Evolutionary conservation across 1,140 invertebrate species (phyloP).

Genomic region (Drosophila aff.): DNA sequence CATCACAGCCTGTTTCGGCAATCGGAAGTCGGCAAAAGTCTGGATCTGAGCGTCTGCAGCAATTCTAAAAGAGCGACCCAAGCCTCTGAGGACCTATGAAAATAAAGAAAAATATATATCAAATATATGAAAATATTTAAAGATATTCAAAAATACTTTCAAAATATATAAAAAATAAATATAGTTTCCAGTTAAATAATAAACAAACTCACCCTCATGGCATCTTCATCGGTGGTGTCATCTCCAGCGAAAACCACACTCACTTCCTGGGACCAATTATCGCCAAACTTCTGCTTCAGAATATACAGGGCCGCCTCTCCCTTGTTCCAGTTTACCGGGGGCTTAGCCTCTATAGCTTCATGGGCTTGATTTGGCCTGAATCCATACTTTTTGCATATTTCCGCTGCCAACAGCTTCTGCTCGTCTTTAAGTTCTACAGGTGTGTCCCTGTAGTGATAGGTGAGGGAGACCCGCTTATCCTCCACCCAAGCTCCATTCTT

Average conservation of each 20-base stretch:
- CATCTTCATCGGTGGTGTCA: conserved; percentile 95
- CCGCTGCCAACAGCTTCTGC: conserved; percentile 88
- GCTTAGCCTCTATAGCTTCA: conserved; percentile 94
- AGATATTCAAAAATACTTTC: not conserved
- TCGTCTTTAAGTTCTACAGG: conserved; percentile 88
- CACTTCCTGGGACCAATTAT: conserved; percentile 94
- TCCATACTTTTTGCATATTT: conserved; percentile 90
- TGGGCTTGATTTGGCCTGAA: conserved; percentile 92
- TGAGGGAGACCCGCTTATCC: conserved; percentile 94
- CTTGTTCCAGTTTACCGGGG: conserved; percentile 96
- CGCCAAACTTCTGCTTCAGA: conserved; percentile 93
- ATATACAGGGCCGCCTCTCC: conserved; percentile 95
- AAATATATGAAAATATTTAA: not conserved
- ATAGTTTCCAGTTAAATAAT: not conserved
- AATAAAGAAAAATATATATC: not conserved
- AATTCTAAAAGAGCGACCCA: conserved; percentile 95
- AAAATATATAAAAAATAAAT: not conserved
- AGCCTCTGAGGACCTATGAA: conserved; percentile 91
- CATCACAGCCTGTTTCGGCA: conserved; percentile 94
- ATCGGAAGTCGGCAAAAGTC: conserved; percentile 92
- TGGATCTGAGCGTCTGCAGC: conserved; percentile 91
- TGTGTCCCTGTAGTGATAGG: conserved; percentile 94
- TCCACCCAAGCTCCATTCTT: conserved; percentile 95
- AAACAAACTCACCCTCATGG: conserved; percentile 90
- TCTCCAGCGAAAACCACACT: conserved; percentile 95